Conservation (phyloP, 2,888 invertebrate genomes). For the Himalopsyche kuldschensis region DNA sequence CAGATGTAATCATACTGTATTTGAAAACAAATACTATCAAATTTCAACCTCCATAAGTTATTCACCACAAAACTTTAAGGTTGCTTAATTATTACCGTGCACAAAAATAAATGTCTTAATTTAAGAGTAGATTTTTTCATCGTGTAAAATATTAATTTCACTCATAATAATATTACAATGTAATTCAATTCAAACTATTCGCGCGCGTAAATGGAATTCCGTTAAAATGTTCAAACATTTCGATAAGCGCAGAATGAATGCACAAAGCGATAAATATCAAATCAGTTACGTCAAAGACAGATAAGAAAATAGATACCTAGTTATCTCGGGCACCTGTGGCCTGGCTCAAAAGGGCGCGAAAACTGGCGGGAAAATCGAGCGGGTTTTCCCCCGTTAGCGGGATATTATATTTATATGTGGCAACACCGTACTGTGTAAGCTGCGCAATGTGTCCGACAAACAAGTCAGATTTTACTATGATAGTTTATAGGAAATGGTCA, state of each 20-base stretch:
- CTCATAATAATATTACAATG: too few species aligned
- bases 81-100: too few species aligned
- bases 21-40: too few species aligned
- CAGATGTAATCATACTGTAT: too few species aligned
- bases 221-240: not conserved
- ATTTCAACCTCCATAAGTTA: too few species aligned
- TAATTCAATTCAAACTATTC: too few species aligned
- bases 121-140: too few species aligned
- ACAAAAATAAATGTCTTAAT: too few species aligned
- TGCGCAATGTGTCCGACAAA: not conserved
- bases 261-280: not conserved
- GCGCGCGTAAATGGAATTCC: too few species aligned
- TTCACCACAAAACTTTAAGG: too few species aligned
- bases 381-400: not conserved
- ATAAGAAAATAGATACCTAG: not conserved
- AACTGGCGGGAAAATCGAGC: not conserved
- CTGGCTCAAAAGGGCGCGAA: not conserved
- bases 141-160: too few species aligned
- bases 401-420: not conserved
- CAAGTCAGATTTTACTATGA: not conserved
- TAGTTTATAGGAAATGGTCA: not conserved
- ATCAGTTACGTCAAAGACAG: not conserved
- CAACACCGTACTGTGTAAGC: not conserved
- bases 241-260: not conserved
- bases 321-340: not conserved